A percentile compares a stretch with the other conserved stretches of the same genome.
These are phyloP conservation scores for Trichopria drosophilae DNA, from an alignment of 2,888 invertebrate species.

Conservation along the genomic window DNA sequence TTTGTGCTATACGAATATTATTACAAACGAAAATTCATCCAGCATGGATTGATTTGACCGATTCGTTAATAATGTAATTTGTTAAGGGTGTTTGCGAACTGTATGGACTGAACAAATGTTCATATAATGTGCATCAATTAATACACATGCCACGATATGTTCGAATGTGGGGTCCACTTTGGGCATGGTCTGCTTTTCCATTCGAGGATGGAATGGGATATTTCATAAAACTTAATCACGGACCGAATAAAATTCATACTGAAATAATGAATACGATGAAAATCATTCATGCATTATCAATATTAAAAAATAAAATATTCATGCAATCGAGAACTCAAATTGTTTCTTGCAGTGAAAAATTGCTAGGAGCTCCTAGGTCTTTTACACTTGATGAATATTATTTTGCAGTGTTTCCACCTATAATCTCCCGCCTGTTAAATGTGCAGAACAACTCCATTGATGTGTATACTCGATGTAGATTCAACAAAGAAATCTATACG, in stretches of 20 bases:
- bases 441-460: not conserved
- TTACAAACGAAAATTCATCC: slow-evolving; percentile 8
- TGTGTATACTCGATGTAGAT: not conserved
- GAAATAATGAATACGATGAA: slow-evolving; percentile 20
- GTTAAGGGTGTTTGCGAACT: slow-evolving; percentile 7
- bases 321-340: not conserved
- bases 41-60: slow-evolving; percentile 1
- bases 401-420: no score
- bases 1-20: slow-evolving; percentile 1
- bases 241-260: slow-evolving; percentile 17
- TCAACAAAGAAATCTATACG: not conserved
- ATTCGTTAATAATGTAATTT: not conserved
- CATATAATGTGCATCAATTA: slow-evolving; percentile 22
- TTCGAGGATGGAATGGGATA: slow-evolving; percentile 22
- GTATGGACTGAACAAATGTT: slow-evolving; percentile 23
- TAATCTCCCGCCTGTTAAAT: no score
- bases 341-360: no score
- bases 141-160: slow-evolving; percentile 16
- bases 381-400: no score
- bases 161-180: slow-evolving; percentile 20
- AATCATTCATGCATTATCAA: slow-evolving; percentile 3
- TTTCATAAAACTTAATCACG: slow-evolving; percentile 19
- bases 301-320: slow-evolving; percentile 9
- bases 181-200: slow-evolving; percentile 19
- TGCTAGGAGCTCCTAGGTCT: no score